A percentile compares a stretch with the other conserved stretches of the same genome.
Evolutionary conservation across 1,140 invertebrate genomes (phyloP).

Genomic region (Drosophila setifemur): DNA sequence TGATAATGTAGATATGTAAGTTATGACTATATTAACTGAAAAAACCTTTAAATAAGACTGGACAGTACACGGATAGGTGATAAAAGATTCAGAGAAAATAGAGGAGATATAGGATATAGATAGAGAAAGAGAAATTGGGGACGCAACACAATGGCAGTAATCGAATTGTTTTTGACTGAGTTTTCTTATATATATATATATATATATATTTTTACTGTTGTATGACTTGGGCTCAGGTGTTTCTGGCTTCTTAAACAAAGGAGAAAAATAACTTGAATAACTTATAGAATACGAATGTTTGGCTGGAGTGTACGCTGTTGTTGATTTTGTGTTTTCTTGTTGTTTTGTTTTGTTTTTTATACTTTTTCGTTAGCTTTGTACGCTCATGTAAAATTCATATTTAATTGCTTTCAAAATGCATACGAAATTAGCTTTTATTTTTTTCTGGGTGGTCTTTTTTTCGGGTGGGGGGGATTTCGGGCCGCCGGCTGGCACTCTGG

Average conservation of each 20-base stretch:
- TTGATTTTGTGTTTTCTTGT: constrained; percentile 16
- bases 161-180: constrained; percentile 45
- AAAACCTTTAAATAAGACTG: constrained; percentile 27
- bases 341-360: constrained; percentile 3
- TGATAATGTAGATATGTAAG: constrained; percentile 26
- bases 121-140: constrained; percentile 28
- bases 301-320: constrained; percentile 35
- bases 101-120: constrained; percentile 19
- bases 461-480: background rate
- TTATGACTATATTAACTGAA: constrained; percentile 28
- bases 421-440: constrained; percentile 42
- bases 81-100: constrained; percentile 24
- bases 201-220: constrained; percentile 12
- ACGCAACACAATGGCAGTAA: constrained; percentile 63
- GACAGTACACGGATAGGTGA: constrained; percentile 47
- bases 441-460: constrained; percentile 16
- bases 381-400: constrained; percentile 61
- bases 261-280: constrained; percentile 45
- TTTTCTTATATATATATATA: constrained; percentile 26
- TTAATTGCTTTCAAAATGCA: constrained; percentile 64
- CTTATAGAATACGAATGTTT: constrained; percentile 46
- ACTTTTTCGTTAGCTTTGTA: constrained; percentile 28
- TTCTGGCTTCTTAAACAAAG: constrained; percentile 36
- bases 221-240: constrained; percentile 52
- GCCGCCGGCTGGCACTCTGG: background rate